Evolutionary conservation across 1,140 invertebrate species (phyloP).

Genomic region (Copidosoma floridanum): DNA sequence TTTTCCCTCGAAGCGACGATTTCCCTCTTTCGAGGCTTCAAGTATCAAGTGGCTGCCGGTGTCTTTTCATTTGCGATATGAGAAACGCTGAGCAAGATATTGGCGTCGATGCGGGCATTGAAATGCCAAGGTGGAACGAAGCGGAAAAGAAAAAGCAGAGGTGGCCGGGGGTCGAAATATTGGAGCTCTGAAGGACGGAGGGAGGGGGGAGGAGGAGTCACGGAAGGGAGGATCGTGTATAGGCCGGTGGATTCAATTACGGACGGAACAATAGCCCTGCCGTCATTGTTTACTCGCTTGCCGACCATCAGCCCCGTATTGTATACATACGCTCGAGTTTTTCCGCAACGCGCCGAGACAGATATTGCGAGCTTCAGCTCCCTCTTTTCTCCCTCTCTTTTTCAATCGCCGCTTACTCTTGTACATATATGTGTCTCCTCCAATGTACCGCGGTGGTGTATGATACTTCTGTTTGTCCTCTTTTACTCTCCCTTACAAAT

Average conservation of each 20-base stretch:
- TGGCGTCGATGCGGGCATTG: neutral
- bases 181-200: neutral
- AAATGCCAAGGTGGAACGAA: neutral
- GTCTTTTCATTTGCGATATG: no score
- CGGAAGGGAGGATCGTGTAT: conserved; percentile 31
- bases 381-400: conserved; percentile 8
- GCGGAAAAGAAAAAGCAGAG: conserved; percentile 18
- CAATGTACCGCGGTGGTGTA: no score
- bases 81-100: neutral
- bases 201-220: conserved; percentile 23
- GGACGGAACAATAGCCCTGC: conserved; percentile 53
- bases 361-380: conserved; percentile 10
- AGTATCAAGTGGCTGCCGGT: no score
- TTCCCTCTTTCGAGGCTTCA: no score
- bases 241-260: conserved; percentile 54
- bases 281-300: conserved; percentile 53
- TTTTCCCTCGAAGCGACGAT: no score
- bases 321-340: conserved; percentile 47
- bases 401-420: neutral
- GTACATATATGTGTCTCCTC: neutral
- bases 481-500: no score
- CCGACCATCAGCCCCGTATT: no score
- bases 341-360: conserved; percentile 36
- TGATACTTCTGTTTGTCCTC: no score
- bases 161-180: conserved; percentile 13